A percentile compares a stretch with the other conserved stretches of the same genome.
Evolutionary conservation across 2,888 invertebrate species (phyloP).

Genomic region (Ametastegia equiseti): DNA sequence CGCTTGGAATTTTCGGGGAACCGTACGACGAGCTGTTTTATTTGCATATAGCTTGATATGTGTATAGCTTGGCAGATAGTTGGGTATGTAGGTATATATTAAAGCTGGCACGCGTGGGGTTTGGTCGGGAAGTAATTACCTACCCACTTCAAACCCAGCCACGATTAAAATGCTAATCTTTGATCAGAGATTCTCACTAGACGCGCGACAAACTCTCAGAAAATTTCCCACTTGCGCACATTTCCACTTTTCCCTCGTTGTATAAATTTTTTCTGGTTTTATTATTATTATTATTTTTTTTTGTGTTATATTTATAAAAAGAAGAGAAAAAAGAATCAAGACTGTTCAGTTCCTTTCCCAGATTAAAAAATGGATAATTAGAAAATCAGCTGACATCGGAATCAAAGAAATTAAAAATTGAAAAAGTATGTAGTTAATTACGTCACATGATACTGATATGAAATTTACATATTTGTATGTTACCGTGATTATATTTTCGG

Average conservation of each 20-base stretch:
- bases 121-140: slow-evolving; percentile 16
- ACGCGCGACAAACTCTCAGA: background rate
- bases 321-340: no score
- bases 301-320: no score
- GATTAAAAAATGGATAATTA: no score
- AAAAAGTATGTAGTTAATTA: no score
- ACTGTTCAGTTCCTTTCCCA: no score
- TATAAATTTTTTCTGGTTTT: background rate
- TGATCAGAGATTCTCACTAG: background rate
- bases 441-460: no score
- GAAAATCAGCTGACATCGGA: no score
- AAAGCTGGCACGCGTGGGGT: background rate
- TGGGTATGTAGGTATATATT: background rate
- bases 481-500: no score
- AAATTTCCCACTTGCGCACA: background rate
- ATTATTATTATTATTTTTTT: no score
- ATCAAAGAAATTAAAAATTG: no score
- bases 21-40: background rate
- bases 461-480: no score
- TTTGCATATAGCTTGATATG: background rate
- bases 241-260: background rate
- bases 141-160: slow-evolving; percentile 17
- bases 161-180: slow-evolving; percentile 34
- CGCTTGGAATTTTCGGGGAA: background rate
- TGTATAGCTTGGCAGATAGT: background rate